Conservation (phyloP, 2,113 vertebrate genomes). For the Bettongia penicillata region DNA sequence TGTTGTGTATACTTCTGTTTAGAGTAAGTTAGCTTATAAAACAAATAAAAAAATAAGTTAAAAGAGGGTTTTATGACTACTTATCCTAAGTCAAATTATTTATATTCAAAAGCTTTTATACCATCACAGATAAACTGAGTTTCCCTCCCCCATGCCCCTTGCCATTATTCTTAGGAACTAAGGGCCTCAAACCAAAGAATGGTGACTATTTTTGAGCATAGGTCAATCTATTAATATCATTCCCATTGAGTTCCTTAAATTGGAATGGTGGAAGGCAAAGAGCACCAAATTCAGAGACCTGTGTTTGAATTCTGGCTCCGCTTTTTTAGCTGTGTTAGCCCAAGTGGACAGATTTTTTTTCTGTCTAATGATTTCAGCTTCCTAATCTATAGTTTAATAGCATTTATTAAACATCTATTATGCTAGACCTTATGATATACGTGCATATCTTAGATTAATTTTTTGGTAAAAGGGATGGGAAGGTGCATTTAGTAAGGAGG, state of each 20-base stretch:
- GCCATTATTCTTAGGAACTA: neutral
- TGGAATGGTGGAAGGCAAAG: neutral
- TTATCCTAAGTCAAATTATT: neutral
- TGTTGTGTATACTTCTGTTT: neutral
- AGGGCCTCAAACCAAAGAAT: neutral
- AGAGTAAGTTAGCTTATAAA: neutral
- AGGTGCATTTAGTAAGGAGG: neutral
- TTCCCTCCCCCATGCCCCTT: rapidly evolving
- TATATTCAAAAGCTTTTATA: neutral
- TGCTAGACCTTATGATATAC: neutral
- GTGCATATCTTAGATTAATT: neutral
- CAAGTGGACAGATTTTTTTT: neutral
- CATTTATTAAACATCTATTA: neutral
- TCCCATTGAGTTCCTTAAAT: neutral
- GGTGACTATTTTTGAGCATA: neutral
- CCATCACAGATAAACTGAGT: neutral
- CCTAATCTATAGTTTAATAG: neutral
- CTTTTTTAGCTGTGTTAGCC: neutral
- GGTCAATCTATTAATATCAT: neutral
- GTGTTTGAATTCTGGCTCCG: neutral
- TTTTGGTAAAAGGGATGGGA: neutral
- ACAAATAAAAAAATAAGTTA: neutral
- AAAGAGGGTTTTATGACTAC: neutral
- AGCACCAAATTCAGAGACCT: neutral
- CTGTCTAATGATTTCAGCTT: neutral